Conservation (phyloP, 2,113 vertebrate species). For the Salvelinus namaycush region DNA sequence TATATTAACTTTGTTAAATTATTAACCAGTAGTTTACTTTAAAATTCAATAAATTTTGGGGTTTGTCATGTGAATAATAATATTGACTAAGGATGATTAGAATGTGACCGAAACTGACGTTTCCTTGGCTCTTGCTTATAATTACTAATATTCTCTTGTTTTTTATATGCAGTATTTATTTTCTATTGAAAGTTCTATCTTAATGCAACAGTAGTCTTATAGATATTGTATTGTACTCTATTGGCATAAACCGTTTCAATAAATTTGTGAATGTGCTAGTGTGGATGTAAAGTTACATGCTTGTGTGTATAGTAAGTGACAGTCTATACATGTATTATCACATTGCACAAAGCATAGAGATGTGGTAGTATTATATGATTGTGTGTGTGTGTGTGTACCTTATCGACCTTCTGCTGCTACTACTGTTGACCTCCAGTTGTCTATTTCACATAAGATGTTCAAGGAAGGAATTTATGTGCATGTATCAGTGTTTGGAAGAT, state of each 20-base stretch:
- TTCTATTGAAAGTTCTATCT: neutral
- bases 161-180: neutral
- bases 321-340: neutral
- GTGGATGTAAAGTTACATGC: neutral
- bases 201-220: neutral
- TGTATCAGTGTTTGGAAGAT: neutral
- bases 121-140: conserved; percentile 1
- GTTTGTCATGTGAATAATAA: neutral
- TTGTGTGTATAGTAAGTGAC: neutral
- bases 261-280: neutral
- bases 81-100: neutral
- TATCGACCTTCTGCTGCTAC: too few relatives aligned
- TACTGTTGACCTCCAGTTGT: too few relatives aligned
- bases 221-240: neutral
- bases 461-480: neutral
- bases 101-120: neutral
- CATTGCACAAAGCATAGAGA: neutral
- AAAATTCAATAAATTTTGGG: neutral
- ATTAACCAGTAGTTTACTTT: neutral
- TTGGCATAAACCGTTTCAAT: neutral
- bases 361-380: neutral
- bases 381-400: neutral
- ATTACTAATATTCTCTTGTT: neutral
- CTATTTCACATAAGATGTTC: neutral
- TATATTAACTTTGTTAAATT: neutral